These are phyloP conservation scores for Pristionchus mayeri DNA, from an alignment of 2,888 invertebrate species.

Conservation along the genomic window DNA sequence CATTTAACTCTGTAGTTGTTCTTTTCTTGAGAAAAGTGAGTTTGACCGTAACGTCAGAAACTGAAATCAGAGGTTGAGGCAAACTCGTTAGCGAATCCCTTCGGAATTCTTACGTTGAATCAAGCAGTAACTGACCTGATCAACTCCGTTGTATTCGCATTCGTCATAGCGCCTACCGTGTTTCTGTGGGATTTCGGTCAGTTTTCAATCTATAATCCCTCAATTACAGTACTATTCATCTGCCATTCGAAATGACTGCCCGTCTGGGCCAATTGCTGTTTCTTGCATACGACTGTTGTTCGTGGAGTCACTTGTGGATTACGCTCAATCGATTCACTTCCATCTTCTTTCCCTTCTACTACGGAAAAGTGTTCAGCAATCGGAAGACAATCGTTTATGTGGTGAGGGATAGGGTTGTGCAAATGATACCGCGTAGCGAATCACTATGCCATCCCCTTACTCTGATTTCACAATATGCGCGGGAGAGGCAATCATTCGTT, in stretches of 20 bases:
- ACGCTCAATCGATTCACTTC: conserved; percentile 23
- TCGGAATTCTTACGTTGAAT: conserved; percentile 10
- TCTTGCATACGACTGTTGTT: conserved; percentile 37
- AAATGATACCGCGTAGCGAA: no score
- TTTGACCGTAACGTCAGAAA: no score
- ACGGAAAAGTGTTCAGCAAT: background rate
- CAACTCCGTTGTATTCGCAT: background rate
- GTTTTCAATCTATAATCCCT: background rate
- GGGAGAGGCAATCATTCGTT: background rate
- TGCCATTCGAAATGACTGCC: background rate
- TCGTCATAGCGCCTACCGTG: background rate
- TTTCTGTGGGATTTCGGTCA: background rate
- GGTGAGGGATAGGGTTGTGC: background rate
- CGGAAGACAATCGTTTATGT: background rate
- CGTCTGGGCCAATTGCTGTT: conserved; percentile 8
- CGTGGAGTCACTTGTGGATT: conserved; percentile 12
- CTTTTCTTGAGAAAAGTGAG: background rate
- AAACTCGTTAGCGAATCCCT: background rate
- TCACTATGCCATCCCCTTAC: no score
- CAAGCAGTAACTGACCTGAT: conserved; percentile 30
- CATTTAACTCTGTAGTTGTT: background rate
- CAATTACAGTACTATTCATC: background rate
- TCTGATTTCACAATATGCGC: no score
- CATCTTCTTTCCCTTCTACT: background rate
- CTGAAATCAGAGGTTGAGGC: background rate